Conservation (phyloP, 1,140 invertebrate species). For the Melipona quadrifasciata region DNA sequence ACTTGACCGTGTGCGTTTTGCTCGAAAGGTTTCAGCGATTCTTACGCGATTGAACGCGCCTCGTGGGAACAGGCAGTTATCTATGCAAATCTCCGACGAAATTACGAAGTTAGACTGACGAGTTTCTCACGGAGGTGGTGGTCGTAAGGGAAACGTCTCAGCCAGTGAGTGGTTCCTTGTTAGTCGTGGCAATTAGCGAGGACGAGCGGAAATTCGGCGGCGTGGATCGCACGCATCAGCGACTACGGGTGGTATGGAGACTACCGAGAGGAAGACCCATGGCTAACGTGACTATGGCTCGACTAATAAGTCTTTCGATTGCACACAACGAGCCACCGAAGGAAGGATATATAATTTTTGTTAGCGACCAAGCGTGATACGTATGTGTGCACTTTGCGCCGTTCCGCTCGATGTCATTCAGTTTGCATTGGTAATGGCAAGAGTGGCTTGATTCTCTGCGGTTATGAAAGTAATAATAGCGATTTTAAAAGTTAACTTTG, state of each 20-base stretch:
- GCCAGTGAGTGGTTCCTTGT: constrained; percentile 19
- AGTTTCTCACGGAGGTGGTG: constrained; percentile 15
- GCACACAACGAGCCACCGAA: neutral
- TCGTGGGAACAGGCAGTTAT: neutral
- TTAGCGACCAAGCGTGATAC: neutral
- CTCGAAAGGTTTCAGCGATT: neutral
- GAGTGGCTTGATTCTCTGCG: too few species aligned
- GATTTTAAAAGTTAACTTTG: too few species aligned
- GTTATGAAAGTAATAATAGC: too few species aligned
- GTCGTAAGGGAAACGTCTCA: neutral
- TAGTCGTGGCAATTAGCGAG: constrained; percentile 32
- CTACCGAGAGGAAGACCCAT: neutral
- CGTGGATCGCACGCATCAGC: constrained; percentile 18
- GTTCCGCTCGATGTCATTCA: neutral
- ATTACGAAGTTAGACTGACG: neutral
- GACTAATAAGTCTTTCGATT: constrained; percentile 10
- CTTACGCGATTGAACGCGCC: neutral
- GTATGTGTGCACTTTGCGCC: neutral
- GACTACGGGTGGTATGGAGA: neutral
- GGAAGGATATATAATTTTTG: neutral
- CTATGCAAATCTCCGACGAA: constrained; percentile 21
- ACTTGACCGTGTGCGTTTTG: neutral
- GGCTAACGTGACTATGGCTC: neutral
- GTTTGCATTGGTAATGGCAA: neutral
- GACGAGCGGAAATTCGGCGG: constrained; percentile 40